Conservation (phyloP, 2,797 vertebrate species). For the Onychomys torridus region DNA sequence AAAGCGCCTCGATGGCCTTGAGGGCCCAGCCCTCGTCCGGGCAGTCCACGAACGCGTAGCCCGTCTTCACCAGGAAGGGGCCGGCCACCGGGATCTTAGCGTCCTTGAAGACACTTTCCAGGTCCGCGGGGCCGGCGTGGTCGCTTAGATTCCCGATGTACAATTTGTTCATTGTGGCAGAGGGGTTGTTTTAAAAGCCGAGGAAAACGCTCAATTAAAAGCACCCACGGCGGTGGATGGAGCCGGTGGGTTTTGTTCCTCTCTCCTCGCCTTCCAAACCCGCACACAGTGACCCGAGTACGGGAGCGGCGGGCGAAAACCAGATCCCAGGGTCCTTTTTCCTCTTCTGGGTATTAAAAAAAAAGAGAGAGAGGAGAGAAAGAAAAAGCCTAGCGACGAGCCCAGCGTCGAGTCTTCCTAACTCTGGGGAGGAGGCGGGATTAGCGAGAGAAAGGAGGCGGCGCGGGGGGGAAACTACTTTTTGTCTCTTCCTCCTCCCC, state of each 20-base stretch:
- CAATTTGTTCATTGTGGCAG: slow-evolving; percentile 96
- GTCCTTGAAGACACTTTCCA: slow-evolving; percentile 98
- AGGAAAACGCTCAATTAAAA: slow-evolving; percentile 74
- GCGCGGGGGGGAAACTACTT: slow-evolving; percentile 91
- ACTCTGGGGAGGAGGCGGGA: slow-evolving; percentile 81
- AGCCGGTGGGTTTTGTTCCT: slow-evolving; percentile 71
- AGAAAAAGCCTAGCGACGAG: slow-evolving; percentile 76
- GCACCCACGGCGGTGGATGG: slow-evolving; percentile 74
- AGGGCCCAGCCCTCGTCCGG: slow-evolving; percentile 98
- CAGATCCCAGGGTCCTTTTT: slow-evolving; percentile 76
- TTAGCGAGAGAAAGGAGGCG: slow-evolving; percentile 71
- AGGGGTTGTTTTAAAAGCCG: slow-evolving; percentile 64
- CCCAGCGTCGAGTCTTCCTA: slow-evolving; percentile 83
- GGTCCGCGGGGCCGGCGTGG: slow-evolving; percentile 95
- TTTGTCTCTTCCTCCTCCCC: slow-evolving; percentile 92
- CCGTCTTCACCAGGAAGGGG: slow-evolving; percentile 97
- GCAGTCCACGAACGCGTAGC: slow-evolving; percentile 99
- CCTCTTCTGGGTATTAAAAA: slow-evolving; percentile 66
- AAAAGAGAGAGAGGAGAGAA: slow-evolving; percentile 38
- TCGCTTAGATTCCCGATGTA: slow-evolving; percentile 99
- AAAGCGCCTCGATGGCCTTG: slow-evolving; percentile 98
- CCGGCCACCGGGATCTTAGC: slow-evolving; percentile 97
- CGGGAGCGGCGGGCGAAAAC: slow-evolving; percentile 68
- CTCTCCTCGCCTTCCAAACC: slow-evolving; percentile 74
- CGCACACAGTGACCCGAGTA: slow-evolving; percentile 62